These are phyloP conservation scores for Dreissena rostriformis DNA, from an alignment of 1,140 invertebrate species.

Conservation along the genomic window DNA sequence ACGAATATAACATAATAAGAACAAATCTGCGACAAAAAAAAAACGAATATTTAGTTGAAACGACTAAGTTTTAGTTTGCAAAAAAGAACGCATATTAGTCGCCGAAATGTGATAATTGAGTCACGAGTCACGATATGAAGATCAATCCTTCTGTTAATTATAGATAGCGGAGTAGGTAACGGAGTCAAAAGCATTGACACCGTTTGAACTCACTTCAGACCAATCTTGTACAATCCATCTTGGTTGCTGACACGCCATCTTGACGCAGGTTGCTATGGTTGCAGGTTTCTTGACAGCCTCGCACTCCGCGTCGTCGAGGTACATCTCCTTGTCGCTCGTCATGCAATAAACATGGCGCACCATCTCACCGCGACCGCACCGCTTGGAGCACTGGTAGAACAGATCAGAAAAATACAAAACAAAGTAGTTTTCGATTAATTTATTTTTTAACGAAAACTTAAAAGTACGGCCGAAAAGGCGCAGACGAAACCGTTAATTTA, in stretches of 20 bases:
- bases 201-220: slow-evolving; percentile 30
- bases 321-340: slow-evolving; percentile 48
- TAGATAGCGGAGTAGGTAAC: no score
- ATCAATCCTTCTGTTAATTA: no score
- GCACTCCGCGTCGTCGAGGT: slow-evolving; percentile 49
- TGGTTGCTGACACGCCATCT: slow-evolving; percentile 48
- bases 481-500: neutral
- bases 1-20: no score
- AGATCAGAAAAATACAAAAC: neutral
- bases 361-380: slow-evolving; percentile 53
- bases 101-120: no score
- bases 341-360: slow-evolving; percentile 56
- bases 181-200: no score
- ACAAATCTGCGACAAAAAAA: no score
- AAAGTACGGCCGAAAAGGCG: neutral
- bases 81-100: no score
- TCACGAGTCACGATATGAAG: no score
- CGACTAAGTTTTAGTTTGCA: no score
- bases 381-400: slow-evolving; percentile 44
- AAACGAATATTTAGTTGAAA: no score
- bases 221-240: slow-evolving; percentile 45
- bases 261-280: slow-evolving; percentile 53
- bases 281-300: slow-evolving; percentile 42
- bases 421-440: neutral
- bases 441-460: neutral